Conservation (phyloP, 2,113 vertebrate genomes). For the Cinclus mexicanus region DNA sequence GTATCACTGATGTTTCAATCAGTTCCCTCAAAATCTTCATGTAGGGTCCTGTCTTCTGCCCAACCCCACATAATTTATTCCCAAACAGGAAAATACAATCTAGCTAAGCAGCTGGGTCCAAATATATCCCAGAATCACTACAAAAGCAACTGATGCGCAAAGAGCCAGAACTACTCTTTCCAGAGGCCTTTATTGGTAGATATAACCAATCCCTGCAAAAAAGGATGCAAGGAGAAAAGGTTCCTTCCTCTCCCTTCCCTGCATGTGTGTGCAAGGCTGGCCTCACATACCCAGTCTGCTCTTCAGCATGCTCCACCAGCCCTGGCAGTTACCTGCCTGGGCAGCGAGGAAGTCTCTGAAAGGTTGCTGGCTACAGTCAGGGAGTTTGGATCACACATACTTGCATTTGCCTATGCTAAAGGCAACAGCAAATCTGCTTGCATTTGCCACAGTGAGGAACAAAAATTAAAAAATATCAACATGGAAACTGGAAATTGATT, state of each 20-base stretch:
- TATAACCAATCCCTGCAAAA: not conserved
- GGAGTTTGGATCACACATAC: not conserved
- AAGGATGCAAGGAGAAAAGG: not conserved
- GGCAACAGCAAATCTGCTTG: not conserved
- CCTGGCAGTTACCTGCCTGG: not conserved
- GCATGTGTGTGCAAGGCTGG: not conserved
- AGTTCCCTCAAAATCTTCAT: not conserved
- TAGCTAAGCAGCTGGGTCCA: not conserved
- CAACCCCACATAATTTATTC: not conserved
- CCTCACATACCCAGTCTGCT: not conserved
- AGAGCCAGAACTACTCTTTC: not conserved
- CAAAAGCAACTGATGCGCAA: not conserved
- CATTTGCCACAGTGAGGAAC: not conserved
- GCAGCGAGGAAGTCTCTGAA: not conserved
- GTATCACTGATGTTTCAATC: not conserved
- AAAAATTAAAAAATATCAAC: not conserved
- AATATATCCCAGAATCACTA: not conserved
- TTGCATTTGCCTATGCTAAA: not conserved
- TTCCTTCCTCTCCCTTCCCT: not conserved
- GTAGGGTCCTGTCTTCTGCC: not conserved
- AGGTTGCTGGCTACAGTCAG: not conserved
- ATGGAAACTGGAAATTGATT: not conserved
- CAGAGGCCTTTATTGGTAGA: not conserved
- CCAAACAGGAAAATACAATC: not conserved
- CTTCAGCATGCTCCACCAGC: not conserved